Conservation (phyloP, 2,888 invertebrate genomes). For the Metellina segmentata region DNA sequence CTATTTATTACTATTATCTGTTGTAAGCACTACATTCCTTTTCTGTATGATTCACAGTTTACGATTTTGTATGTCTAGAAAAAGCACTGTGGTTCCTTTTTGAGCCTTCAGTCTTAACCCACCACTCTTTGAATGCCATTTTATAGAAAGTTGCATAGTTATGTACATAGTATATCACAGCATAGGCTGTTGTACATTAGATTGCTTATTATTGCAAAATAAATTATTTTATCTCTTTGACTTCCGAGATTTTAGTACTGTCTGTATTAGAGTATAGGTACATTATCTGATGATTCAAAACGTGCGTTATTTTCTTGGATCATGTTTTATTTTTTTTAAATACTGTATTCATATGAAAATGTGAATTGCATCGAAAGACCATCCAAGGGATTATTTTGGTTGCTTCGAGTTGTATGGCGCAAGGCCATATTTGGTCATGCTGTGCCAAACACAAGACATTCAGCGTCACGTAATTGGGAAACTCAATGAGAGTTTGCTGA, state of each 20-base stretch:
- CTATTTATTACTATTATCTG: neutral
- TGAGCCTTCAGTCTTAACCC: constrained; percentile 33
- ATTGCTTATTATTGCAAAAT: constrained; percentile 54
- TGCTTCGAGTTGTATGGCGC: too few species aligned
- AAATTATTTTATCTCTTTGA: constrained; percentile 73
- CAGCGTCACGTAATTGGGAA: too few species aligned
- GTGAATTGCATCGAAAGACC: too few species aligned
- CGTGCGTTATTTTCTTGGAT: too few species aligned
- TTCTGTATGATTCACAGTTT: constrained; percentile 4
- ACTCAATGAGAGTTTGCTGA: too few species aligned
- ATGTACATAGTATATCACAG: constrained; percentile 64
- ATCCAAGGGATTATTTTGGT: too few species aligned
- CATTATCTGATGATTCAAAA: too few species aligned
- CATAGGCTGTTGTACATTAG: constrained; percentile 60
- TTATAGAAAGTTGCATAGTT: constrained; percentile 55
- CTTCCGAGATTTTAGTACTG: neutral
- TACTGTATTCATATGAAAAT: too few species aligned
- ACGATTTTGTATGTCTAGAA: constrained; percentile 25
- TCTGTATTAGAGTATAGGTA: too few species aligned
- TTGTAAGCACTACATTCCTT: constrained; percentile 30
- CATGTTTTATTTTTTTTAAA: too few species aligned
- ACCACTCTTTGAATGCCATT: constrained; percentile 45
- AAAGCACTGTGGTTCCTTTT: constrained; percentile 23
- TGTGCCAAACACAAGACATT: too few species aligned
- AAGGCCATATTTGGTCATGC: too few species aligned